phyloP scores from a whole-genome alignment of 2,797 vertebrate species.

The Mycteria americana region DNA sequence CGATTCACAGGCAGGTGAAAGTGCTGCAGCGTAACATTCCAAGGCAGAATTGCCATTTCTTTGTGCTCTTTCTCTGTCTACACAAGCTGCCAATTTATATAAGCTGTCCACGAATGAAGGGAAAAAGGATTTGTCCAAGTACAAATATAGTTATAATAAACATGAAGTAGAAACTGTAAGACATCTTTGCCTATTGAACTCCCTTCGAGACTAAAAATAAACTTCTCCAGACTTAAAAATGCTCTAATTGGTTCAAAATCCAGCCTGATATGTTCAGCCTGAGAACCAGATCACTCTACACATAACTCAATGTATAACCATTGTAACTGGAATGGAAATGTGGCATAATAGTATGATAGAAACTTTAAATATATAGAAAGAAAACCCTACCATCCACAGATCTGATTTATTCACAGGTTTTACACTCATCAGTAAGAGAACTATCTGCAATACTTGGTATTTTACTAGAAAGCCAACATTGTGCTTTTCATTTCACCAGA shows the following conservation, averaged over 20 bases:
- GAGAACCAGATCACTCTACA: background rate
- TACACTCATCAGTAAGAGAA: background rate
- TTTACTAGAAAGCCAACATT: background rate
- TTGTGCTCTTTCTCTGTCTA: background rate
- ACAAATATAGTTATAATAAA: background rate
- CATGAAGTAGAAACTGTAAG: background rate
- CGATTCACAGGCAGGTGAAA: background rate
- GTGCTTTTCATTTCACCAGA: background rate
- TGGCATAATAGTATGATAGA: background rate
- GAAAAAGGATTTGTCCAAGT: slow-evolving; percentile 21
- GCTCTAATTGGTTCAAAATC: slow-evolving; percentile 27
- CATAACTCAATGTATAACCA: background rate
- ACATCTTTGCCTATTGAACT: background rate
- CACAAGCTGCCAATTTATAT: slow-evolving; percentile 23
- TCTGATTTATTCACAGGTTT: background rate
- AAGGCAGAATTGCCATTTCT: slow-evolving; percentile 9
- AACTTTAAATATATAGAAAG: background rate
- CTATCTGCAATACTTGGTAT: background rate
- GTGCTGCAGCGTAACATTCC: background rate
- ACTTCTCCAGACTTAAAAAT: background rate
- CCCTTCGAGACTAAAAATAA: slow-evolving; percentile 18
- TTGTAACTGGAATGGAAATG: background rate
- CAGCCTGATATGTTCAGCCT: background rate
- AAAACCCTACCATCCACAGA: background rate
- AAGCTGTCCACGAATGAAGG: background rate